These are phyloP conservation scores for Epinephelus lanceolatus DNA, from an alignment of 2,113 vertebrate genomes.

Conservation along the genomic window DNA sequence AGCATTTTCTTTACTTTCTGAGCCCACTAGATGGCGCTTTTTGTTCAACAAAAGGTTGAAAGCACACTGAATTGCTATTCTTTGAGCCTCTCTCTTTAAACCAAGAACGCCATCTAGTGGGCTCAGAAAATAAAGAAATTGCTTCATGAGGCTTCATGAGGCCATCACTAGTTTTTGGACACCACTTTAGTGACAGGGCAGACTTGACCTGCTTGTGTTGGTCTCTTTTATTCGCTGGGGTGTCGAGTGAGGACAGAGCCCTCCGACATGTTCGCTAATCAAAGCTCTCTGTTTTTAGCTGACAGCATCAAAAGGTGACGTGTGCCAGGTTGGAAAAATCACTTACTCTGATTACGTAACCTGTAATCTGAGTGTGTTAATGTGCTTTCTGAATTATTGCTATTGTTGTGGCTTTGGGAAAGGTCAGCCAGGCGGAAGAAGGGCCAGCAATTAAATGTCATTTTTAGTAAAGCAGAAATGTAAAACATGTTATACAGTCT, in stretches of 20 bases:
- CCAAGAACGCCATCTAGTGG: no score
- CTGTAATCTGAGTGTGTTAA: conserved; percentile 71
- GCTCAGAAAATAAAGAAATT: no score
- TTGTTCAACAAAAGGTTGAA: no score
- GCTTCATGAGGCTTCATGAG: no score
- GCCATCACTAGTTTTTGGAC: neutral
- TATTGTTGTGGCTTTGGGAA: conserved; percentile 54
- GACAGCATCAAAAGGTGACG: conserved; percentile 42
- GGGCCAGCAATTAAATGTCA: conserved; percentile 31
- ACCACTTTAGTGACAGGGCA: neutral
- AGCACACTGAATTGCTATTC: no score
- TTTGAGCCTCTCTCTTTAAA: no score
- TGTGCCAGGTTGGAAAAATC: conserved; percentile 49
- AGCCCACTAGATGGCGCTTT: no score
- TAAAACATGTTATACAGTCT: conserved; percentile 3
- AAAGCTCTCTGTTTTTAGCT: conserved; percentile 9
- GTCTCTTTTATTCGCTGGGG: neutral
- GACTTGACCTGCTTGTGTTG: neutral
- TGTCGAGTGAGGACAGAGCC: neutral
- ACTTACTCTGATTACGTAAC: conserved; percentile 71
- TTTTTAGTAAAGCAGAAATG: neutral
- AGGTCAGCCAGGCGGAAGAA: conserved; percentile 37
- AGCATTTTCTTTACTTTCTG: no score
- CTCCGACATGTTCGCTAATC: neutral
- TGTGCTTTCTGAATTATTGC: conserved; percentile 70